Evolutionary conservation across 2,888 invertebrate species (phyloP), one percentile per base, ranked within the genome.

Genomic region (Masnerella sp.): DNA sequence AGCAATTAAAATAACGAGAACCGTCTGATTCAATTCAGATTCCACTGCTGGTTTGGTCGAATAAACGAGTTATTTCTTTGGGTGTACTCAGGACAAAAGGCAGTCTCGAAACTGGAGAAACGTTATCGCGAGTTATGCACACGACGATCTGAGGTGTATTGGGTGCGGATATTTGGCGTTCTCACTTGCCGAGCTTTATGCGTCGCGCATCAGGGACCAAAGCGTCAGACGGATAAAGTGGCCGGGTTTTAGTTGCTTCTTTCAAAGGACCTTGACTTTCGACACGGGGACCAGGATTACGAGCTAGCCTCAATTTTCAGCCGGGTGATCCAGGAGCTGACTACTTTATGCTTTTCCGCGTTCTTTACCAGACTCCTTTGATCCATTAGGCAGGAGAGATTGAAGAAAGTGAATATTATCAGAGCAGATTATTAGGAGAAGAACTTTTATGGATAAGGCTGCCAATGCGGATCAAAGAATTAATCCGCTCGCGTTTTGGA

Each of bases 381-480:
- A 72, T 67, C 67, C 65, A 72, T 72, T 72, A 73, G 43, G 56
- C 43, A 67, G 49, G 56, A 61, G 38, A 67, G 62, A 73, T 73
- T 73, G 65, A 61, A 61, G 49, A 56, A 49, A 67, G 49, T 62
- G 67, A 59, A 56, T 62, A 71, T 71, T 58, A 71, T 64, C 58
- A 64, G 64, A 49, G 30, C 30, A 40, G 49, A 67, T 67, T 72
- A 72, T 72, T 61, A 61, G 59, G 15, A 38, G 54, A 65, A 22
- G 17, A 62, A 68, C 43, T 62, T 68, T 62, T 49, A 56, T 59
- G 58, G n/a, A n/a, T n/a, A n/a, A n/a, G n/a, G 28, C 45, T 30
- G n/a, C 0, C 30, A 20, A 69, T 52, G 54, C 1, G 9, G 2
- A 12, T 62, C 61, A 69, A 69, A 47, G 47, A 49, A 30, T 18